Evolutionary conservation across 1,140 invertebrate genomes (phyloP), one percentile per base, ranked within the genome.

Genomic region (Diorhabda sublineata): DNA sequence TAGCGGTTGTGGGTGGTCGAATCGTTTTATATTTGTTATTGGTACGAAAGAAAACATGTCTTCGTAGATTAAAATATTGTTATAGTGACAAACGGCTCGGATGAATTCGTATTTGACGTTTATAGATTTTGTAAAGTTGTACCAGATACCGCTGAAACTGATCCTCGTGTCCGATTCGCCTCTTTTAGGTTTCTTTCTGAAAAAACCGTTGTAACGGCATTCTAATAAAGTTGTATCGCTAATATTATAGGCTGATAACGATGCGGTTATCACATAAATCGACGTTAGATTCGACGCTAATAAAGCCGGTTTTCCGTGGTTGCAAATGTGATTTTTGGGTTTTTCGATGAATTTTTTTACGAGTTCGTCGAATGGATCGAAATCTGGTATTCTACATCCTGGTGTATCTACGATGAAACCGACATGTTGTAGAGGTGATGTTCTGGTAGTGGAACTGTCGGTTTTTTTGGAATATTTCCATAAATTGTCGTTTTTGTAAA

Each of bases 361-460:
- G 9, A 81, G 83, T 45, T 59, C 78, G 78, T 94, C 90, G 61
- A 88, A 87, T 0, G 92, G 88, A 71, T 90, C 87, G 63, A 95
- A 83, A 6, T 87, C 86, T 1, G 93, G 92, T 73, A 96, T 93
- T 3, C 87, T 87, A 78, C 94, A 96, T 41, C 91, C 90, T 7
- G 85, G 80, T 2, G 89, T 92, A 72, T 89, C 85, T 9, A 95
- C 87, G 1, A 87, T 60, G 71, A 83, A 87, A 26, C 1, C 26
- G 26, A 26, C 26, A 26, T 26, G 26, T 26, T 26, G 26, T 26
- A 26, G 26, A 26, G 26, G 26, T 26, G 26, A 26, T 26, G 26
- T 26, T 26, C 26, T 26, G 1, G 26, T 26, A 1, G 26, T 26
- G 26, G 26, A 26, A 26, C 26, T 26, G 26, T 26, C 26, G 26